These are phyloP conservation scores for Drosophila lacertosa DNA, from an alignment of 1,140 invertebrate species.

Conservation along the genomic window DNA sequence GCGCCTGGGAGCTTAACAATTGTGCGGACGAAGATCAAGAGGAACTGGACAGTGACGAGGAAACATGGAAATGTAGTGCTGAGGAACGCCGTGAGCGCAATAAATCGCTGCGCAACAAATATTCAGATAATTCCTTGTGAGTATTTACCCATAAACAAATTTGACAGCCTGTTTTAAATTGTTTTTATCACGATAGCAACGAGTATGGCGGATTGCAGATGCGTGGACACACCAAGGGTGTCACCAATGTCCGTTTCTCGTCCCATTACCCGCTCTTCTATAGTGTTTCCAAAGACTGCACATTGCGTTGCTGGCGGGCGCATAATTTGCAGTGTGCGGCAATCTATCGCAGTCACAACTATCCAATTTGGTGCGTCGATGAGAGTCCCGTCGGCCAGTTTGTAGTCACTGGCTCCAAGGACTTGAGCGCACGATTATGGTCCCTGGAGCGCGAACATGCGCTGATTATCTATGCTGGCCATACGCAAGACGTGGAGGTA, in stretches of 20 bases:
- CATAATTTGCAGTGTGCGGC: conserved; percentile 88
- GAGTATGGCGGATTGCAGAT: conserved; percentile 86
- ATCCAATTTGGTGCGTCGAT: conserved; percentile 94
- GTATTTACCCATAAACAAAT: background rate
- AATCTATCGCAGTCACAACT: conserved; percentile 92
- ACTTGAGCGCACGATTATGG: conserved; percentile 94
- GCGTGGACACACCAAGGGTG: conserved; percentile 89
- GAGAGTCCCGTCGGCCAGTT: conserved; percentile 90
- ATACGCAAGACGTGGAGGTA: conserved; percentile 93
- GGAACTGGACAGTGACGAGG: conserved; percentile 45
- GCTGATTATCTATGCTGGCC: conserved; percentile 92
- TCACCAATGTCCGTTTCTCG: conserved; percentile 89
- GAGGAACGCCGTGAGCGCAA: conserved; percentile 43
- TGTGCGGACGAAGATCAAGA: conserved; percentile 51
- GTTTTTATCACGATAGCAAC: conserved; percentile 49
- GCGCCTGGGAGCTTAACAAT: conserved; percentile 77
- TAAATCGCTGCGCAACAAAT: conserved; percentile 59
- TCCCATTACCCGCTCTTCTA: conserved; percentile 86
- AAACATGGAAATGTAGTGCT: conserved; percentile 21
- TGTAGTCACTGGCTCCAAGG: conserved; percentile 92
- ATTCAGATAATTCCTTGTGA: conserved; percentile 74
- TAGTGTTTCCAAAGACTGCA: conserved; percentile 91
- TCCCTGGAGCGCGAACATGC: conserved; percentile 91
- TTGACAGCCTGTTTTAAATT: background rate
- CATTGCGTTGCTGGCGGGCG: conserved; percentile 90